A percentile compares a stretch with the other conserved stretches of the same genome.
phyloP scores from a whole-genome alignment of 1,140 invertebrate species.

The Caenorhabditis elegans region WBcel235 BX284602.5:8413501-8414000 shows the following conservation, averaged over 20 bases:
- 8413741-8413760: conserved; percentile 60
- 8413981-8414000: conserved; percentile 63
- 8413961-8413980: conserved; percentile 62
- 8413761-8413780: conserved; percentile 64
- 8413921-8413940: conserved; percentile 42
- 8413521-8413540: conserved; percentile 59
- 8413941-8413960: conserved; percentile 61
- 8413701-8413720: conserved; percentile 54
- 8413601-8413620: conserved; percentile 56
- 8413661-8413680: too few species aligned
- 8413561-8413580: conserved; percentile 66
- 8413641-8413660: conserved; percentile 44
- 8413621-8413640: conserved; percentile 57
- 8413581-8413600: conserved; percentile 62
- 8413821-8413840: conserved; percentile 12
- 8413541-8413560: conserved; percentile 65
- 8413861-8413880: neutral
- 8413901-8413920: neutral
- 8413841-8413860: conserved; percentile 6
- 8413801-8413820: conserved; percentile 3
- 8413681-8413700: neutral
- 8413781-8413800: conserved; percentile 33
- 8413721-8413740: conserved; percentile 53
- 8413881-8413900: neutral
- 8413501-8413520: conserved; percentile 55